phyloP scores from a whole-genome alignment of 1,140 invertebrate species.

The Drosophila suzukii region DNA sequence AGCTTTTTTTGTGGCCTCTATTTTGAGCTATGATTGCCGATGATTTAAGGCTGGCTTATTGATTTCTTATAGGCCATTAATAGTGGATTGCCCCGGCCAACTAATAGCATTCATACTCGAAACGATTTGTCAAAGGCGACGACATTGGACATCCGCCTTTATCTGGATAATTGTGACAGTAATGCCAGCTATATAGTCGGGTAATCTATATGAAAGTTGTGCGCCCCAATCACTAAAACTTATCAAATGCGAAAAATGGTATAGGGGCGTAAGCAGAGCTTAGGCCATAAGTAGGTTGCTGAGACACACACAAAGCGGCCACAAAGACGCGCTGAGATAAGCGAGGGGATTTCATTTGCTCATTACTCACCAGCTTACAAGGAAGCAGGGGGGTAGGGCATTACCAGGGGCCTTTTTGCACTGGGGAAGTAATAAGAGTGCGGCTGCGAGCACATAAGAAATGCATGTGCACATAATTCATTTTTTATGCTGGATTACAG shows the following conservation, averaged over 20 bases:
- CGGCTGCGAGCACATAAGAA: slow-evolving; percentile 61
- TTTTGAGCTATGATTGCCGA: slow-evolving; percentile 41
- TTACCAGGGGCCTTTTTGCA: not conserved
- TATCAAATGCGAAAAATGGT: slow-evolving; percentile 26
- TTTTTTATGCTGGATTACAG: slow-evolving; percentile 80
- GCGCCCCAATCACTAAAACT: slow-evolving; percentile 10
- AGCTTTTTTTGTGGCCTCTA: slow-evolving; percentile 2
- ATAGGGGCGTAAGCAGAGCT: slow-evolving; percentile 34
- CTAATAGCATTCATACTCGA: slow-evolving; percentile 41
- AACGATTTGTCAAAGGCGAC: slow-evolving; percentile 42
- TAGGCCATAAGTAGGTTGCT: slow-evolving; percentile 64
- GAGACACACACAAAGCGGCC: slow-evolving; percentile 66
- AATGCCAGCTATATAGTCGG: slow-evolving; percentile 27
- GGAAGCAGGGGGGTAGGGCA: slow-evolving; percentile 3
- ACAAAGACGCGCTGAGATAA: slow-evolving; percentile 75
- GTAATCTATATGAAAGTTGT: slow-evolving; percentile 29
- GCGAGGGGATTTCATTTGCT: slow-evolving; percentile 79
- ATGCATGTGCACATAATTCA: slow-evolving; percentile 81
- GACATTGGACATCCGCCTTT: slow-evolving; percentile 30
- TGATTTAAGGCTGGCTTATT: slow-evolving; percentile 46
- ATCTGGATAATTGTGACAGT: slow-evolving; percentile 46
- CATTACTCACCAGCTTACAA: slow-evolving; percentile 77
- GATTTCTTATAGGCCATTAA: slow-evolving; percentile 51
- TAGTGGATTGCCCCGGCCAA: slow-evolving; percentile 9
- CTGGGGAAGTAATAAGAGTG: slow-evolving; percentile 26